A percentile compares a stretch with the other conserved stretches of the same genome.
These are phyloP conservation scores for Pseudomyrmex pallidus DNA, from an alignment of 1,140 invertebrate genomes.

Conservation along the genomic window DNA sequence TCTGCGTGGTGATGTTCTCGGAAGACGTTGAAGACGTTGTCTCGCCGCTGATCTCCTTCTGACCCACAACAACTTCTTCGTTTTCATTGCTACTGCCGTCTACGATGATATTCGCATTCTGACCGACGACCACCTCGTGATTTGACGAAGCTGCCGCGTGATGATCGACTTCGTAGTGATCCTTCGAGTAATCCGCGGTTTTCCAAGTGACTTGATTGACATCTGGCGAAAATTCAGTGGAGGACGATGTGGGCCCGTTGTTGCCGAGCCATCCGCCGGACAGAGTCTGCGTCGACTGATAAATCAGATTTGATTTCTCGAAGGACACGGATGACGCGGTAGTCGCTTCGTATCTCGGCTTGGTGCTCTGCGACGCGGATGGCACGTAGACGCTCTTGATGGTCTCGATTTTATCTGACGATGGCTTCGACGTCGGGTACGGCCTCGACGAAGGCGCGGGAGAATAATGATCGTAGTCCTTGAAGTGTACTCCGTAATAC, in stretches of 20 bases:
- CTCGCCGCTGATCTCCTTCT: conserved; percentile 57
- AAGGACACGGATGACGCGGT: conserved; percentile 82
- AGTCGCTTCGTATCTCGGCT: conserved; percentile 69
- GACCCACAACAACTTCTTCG: conserved; percentile 74
- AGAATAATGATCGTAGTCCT: conserved; percentile 55
- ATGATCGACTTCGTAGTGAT: conserved; percentile 73
- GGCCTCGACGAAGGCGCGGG: conserved; percentile 71
- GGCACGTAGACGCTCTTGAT: conserved; percentile 65
- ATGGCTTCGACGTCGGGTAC: conserved; percentile 45
- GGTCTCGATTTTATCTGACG: conserved; percentile 63
- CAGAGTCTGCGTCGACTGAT: conserved; percentile 83
- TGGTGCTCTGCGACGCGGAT: conserved; percentile 52
- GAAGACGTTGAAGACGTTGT: conserved; percentile 3
- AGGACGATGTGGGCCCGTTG: conserved; percentile 25
- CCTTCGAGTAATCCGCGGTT: conserved; percentile 70
- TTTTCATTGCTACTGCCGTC: conserved; percentile 70
- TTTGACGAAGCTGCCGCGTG: conserved; percentile 74
- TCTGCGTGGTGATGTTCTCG: neutral
- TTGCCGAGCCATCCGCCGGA: conserved; percentile 67
- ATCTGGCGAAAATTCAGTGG: conserved; percentile 47
- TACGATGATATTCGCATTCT: conserved; percentile 78
- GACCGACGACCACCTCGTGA: conserved; percentile 76
- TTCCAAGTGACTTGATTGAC: conserved; percentile 78
- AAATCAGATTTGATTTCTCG: conserved; percentile 88
- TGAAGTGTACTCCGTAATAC: conserved; percentile 59